Conservation (phyloP, 2,797 vertebrate genomes). For the Rhynchonycteris naso region DNA sequence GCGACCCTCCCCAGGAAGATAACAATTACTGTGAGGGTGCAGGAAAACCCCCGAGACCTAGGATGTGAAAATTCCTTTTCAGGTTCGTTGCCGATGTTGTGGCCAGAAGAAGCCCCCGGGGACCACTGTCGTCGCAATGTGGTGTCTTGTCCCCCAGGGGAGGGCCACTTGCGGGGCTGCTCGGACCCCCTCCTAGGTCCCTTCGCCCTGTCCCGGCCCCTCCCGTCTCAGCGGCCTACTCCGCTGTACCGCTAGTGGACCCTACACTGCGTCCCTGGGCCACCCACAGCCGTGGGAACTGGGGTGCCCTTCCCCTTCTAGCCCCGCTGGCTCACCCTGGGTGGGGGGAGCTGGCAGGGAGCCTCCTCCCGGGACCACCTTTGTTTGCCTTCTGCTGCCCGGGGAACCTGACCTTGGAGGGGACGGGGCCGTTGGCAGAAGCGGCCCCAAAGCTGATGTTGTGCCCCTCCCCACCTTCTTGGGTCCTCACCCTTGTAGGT, state of each 20-base stretch:
- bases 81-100: not conserved
- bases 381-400: not conserved
- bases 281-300: not conserved
- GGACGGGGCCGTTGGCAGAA: not conserved
- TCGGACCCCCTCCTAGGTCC: too few species aligned
- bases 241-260: not conserved
- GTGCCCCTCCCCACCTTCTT: not conserved
- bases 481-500: not conserved
- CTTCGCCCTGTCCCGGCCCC: too few species aligned
- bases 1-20: not conserved
- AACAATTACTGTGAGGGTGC: not conserved
- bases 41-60: not conserved
- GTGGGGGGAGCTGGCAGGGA: not conserved
- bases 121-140: too few species aligned
- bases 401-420: not conserved
- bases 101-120: rapidly evolving
- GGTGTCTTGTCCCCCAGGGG: rapidly evolving
- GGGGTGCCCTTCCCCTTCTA: too few species aligned
- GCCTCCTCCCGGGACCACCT: not conserved
- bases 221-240: not conserved
- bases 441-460: not conserved
- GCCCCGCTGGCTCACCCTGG: too few species aligned
- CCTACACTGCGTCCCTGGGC: not conserved
- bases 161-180: too few species aligned
- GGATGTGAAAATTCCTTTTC: not conserved